Evolutionary conservation across 2,797 vertebrate species (phyloP).

Genomic region (Ptychadena robeensis): DNA sequence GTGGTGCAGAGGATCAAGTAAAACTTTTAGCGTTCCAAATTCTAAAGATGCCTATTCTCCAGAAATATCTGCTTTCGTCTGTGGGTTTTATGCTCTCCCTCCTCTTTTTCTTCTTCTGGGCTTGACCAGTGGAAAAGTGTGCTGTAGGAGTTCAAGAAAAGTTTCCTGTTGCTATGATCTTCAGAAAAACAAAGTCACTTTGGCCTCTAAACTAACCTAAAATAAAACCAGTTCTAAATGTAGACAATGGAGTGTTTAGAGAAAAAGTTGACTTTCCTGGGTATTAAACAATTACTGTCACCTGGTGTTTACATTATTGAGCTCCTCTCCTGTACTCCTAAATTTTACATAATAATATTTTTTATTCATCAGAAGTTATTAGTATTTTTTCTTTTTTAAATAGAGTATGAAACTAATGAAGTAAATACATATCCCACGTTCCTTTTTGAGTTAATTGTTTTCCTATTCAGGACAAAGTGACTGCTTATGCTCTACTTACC

Average conservation of each 20-base stretch:
- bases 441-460: too few species aligned
- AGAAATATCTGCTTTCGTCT: conserved; percentile 16
- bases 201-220: conserved; percentile 39
- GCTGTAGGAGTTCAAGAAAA: conserved; percentile 64
- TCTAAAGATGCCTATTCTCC: conserved; percentile 22
- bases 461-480: too few species aligned
- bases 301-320: not conserved
- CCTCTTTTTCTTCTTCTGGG: conserved; percentile 24
- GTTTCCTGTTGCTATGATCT: conserved; percentile 73
- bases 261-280: not conserved
- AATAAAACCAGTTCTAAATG: conserved; percentile 68
- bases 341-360: not conserved
- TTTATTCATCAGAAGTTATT: not conserved
- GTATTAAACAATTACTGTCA: not conserved
- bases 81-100: conserved; percentile 5
- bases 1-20: conserved; percentile 13
- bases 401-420: not conserved
- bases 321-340: not conserved
- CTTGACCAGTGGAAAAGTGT: conserved; percentile 70
- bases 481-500: too few species aligned
- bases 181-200: conserved; percentile 66
- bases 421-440: too few species aligned
- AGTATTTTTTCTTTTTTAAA: not conserved
- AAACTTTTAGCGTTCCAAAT: not conserved
- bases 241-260: conserved; percentile 40